Conservation (phyloP, 2,113 vertebrate genomes). For the Bungarus multicinctus region DNA sequence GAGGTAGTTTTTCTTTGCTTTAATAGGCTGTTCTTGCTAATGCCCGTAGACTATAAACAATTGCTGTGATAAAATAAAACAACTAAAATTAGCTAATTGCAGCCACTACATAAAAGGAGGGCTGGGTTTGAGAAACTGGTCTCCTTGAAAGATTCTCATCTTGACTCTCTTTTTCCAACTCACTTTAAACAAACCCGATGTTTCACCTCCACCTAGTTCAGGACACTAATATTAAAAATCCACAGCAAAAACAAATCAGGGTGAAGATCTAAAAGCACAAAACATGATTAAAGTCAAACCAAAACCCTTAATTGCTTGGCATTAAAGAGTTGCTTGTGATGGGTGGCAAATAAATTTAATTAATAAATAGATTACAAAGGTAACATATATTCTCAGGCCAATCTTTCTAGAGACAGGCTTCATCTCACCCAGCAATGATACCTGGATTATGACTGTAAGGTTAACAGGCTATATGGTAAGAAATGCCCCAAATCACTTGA, state of each 20-base stretch:
- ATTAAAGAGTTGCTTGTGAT: neutral
- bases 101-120: neutral
- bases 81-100: neutral
- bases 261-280: neutral
- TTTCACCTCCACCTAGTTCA: neutral
- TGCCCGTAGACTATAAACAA: neutral
- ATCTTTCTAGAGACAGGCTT: neutral
- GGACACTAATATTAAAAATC: neutral
- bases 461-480: neutral
- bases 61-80: neutral
- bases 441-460: neutral
- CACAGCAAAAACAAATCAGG: neutral
- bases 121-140: neutral
- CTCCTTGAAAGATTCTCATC: neutral
- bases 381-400: neutral
- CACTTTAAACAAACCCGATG: neutral
- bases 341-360: too few species aligned
- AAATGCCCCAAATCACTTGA: neutral
- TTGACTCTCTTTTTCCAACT: neutral
- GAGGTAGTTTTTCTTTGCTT: neutral
- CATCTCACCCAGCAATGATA: neutral
- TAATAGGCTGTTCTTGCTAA: too few species aligned
- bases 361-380: neutral
- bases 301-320: neutral
- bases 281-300: neutral